Conservation (phyloP, 2,113 vertebrate species). For the Anguilla japonica region DNA sequence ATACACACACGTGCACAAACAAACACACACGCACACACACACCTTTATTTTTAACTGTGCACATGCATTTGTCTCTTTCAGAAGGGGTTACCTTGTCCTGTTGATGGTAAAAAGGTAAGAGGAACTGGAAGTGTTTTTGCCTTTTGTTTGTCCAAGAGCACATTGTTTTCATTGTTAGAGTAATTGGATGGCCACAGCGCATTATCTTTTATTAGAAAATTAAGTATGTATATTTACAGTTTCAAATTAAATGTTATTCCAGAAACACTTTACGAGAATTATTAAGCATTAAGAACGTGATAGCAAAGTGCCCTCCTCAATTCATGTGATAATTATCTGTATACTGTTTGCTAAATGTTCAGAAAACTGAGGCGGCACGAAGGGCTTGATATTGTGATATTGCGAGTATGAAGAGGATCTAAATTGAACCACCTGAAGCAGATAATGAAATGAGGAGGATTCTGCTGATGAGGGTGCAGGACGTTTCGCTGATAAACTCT, state of each 20-base stretch:
- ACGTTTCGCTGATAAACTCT: background rate
- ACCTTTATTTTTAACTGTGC: background rate
- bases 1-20: too few species aligned
- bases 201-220: too few species aligned
- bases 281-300: too few species aligned
- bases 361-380: background rate
- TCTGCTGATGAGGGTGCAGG: background rate
- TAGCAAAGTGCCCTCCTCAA: too few species aligned
- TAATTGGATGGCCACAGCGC: too few species aligned
- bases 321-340: background rate
- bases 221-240: too few species aligned
- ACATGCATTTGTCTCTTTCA: background rate
- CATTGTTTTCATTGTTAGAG: background rate
- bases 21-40: too few species aligned
- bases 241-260: too few species aligned
- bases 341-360: background rate
- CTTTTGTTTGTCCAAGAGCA: background rate
- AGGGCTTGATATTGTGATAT: background rate
- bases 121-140: too few species aligned
- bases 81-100: background rate
- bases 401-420: background rate
- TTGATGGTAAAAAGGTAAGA: too few species aligned
- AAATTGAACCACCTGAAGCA: constrained; percentile 7
- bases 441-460: background rate
- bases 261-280: too few species aligned